Percentiles rank a stretch among this genome's conserved stretches.
Conservation (phyloP, 2,888 invertebrate genomes). For the Brachypterus glaber region DNA sequence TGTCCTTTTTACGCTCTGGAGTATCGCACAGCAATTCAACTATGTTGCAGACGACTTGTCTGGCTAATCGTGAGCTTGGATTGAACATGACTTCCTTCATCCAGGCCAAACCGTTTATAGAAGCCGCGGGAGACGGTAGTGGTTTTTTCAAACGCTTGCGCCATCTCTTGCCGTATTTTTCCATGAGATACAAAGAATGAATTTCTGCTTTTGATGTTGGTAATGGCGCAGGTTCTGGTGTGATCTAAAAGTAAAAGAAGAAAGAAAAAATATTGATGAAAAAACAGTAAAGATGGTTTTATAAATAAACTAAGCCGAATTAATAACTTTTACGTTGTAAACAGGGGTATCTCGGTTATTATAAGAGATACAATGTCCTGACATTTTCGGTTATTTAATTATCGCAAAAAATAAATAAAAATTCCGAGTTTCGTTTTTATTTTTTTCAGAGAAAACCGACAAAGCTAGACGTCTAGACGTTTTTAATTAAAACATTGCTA, state of each 20-base stretch:
- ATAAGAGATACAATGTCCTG: too few relatives aligned
- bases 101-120: constrained; percentile 71
- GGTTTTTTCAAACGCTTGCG: constrained; percentile 33
- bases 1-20: constrained; percentile 59
- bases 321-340: too few relatives aligned
- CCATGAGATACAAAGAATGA: constrained; percentile 51
- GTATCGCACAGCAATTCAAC: constrained; percentile 71
- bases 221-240: constrained; percentile 26
- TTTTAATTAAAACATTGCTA: too few relatives aligned
- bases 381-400: too few relatives aligned
- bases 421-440: too few relatives aligned
- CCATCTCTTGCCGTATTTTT: constrained; percentile 71
- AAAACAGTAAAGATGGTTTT: too few relatives aligned
- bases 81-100: constrained; percentile 87
- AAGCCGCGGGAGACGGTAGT: constrained; percentile 46
- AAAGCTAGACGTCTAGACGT: too few relatives aligned
- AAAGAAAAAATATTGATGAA: too few relatives aligned
- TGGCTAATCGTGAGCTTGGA: constrained; percentile 77
- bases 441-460: too few relatives aligned
- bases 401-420: too few relatives aligned
- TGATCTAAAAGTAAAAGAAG: constrained; percentile 31
- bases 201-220: constrained; percentile 29
- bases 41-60: constrained; percentile 83
- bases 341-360: too few relatives aligned
- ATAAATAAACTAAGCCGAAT: too few relatives aligned